Evolutionary conservation across 2,113 vertebrate genomes (phyloP).

Genomic region (Gavia stellata): DNA sequence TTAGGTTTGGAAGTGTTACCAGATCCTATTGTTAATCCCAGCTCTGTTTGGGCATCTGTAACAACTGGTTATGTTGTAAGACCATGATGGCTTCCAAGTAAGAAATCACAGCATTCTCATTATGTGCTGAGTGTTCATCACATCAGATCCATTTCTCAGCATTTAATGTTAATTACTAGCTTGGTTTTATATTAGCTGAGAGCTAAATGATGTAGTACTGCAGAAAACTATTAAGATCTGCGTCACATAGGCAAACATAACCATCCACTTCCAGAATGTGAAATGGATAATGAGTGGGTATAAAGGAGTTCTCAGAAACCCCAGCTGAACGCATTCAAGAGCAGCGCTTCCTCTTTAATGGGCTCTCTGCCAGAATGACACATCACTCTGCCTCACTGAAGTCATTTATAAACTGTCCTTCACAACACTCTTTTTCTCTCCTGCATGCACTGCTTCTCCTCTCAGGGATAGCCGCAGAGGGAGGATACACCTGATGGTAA

Average conservation of each 20-base stretch:
- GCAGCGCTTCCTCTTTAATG: slow-evolving; percentile 63
- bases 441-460: not conserved
- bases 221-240: slow-evolving; percentile 63
- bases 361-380: slow-evolving; percentile 65
- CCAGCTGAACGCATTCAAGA: slow-evolving; percentile 64
- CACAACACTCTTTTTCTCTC: slow-evolving; percentile 30
- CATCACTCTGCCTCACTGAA: slow-evolving; percentile 62
- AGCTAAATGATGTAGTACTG: slow-evolving; percentile 63
- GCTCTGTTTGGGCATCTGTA: slow-evolving; percentile 32
- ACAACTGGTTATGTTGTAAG: slow-evolving; percentile 42
- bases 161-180: slow-evolving; percentile 68
- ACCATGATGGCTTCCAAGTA: slow-evolving; percentile 26
- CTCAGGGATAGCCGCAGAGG: not conserved
- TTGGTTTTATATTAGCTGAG: slow-evolving; percentile 65
- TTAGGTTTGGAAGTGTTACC: slow-evolving; percentile 32
- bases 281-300: slow-evolving; percentile 71
- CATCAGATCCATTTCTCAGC: slow-evolving; percentile 64
- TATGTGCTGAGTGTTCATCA: slow-evolving; percentile 58
- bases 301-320: slow-evolving; percentile 67
- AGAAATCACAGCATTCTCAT: slow-evolving; percentile 48
- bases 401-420: slow-evolving; percentile 62
- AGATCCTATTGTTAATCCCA: slow-evolving; percentile 35
- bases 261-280: slow-evolving; percentile 66
- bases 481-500: not conserved
- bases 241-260: slow-evolving; percentile 67